phyloP scores from a whole-genome alignment of 2,797 vertebrate species.

The Sarcophilus harrisii region DNA sequence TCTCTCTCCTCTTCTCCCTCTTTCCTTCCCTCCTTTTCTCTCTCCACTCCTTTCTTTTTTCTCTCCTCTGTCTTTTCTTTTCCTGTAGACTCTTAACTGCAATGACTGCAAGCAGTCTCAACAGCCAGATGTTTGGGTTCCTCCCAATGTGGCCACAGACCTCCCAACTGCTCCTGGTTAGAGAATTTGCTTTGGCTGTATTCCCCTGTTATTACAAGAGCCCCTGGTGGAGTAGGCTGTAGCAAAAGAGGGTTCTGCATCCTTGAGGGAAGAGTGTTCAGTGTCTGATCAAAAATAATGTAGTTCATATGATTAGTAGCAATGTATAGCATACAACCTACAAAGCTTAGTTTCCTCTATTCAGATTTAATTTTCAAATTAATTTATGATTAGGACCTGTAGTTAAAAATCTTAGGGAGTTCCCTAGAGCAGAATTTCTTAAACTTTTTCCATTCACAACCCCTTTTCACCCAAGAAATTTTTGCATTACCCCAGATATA shows the following conservation, averaged over 20 bases:
- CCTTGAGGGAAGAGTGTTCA: neutral
- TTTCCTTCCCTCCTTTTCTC: neutral
- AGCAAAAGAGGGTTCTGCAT: conserved; percentile 23
- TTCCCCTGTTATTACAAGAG: neutral
- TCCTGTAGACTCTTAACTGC: neutral
- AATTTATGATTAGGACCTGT: neutral
- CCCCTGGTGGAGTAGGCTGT: neutral
- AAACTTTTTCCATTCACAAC: too few relatives aligned
- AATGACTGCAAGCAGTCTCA: conserved; percentile 23
- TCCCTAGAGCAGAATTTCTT: neutral
- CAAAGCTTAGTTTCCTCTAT: conserved; percentile 18
- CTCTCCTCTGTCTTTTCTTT: neutral
- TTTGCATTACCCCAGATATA: too few relatives aligned
- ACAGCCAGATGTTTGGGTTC: conserved; percentile 65
- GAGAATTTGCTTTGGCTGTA: neutral
- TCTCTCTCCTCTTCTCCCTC: accelerated
- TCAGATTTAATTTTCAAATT: neutral
- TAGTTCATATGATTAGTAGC: conserved; percentile 2
- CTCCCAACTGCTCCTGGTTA: neutral
- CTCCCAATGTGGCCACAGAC: conserved; percentile 54
- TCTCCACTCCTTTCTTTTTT: neutral
- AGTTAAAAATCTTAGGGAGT: neutral
- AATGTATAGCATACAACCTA: conserved; percentile 11
- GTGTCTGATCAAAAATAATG: conserved; percentile 33
- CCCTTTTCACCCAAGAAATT: too few relatives aligned